Evolutionary conservation across 64 coral and sea anemone species (phyloP).

Genomic region (Actinia tenebrosa): DNA sequence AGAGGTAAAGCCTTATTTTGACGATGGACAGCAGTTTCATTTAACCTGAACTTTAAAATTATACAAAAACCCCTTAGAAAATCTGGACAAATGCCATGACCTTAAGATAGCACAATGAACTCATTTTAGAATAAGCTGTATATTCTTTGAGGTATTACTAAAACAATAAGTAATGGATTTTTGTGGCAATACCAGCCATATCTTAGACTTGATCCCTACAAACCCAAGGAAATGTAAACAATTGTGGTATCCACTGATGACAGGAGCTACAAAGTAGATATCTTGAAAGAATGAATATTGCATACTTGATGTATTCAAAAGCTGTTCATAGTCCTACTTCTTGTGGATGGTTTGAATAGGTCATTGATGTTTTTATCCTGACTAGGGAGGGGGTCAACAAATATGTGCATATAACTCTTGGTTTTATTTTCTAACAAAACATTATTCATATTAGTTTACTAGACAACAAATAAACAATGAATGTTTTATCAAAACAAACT

Average conservation of each 20-base stretch:
- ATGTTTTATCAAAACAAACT: constrained; percentile 9
- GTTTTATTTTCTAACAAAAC: not conserved
- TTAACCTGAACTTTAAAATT: not conserved
- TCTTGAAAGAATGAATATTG: not conserved
- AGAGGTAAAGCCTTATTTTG: not conserved
- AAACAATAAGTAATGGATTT: constrained; percentile 4
- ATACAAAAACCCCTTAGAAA: not conserved
- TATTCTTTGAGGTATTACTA: not conserved
- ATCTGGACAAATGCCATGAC: constrained; percentile 11
- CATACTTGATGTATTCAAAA: constrained; percentile 24
- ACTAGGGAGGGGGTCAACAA: not conserved
- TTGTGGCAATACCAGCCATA: constrained; percentile 29
- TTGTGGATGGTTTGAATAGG: constrained; percentile 14
- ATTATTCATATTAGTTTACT: not conserved
- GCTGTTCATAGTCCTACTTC: constrained; percentile 6
- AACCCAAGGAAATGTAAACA: constrained; percentile 23
- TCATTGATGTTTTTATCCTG: not conserved
- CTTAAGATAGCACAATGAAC: constrained; percentile 4
- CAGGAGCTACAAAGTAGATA: constrained; percentile 4
- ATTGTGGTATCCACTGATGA: constrained; percentile 30
- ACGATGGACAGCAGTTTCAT: not conserved
- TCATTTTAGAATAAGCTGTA: constrained; percentile 7
- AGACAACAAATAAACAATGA: not conserved
- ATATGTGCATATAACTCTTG: not conserved
- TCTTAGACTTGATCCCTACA: constrained; percentile 10